These are phyloP conservation scores for Chrosomus eos DNA, from an alignment of 2,797 vertebrate genomes.

Conservation along the genomic window DNA sequence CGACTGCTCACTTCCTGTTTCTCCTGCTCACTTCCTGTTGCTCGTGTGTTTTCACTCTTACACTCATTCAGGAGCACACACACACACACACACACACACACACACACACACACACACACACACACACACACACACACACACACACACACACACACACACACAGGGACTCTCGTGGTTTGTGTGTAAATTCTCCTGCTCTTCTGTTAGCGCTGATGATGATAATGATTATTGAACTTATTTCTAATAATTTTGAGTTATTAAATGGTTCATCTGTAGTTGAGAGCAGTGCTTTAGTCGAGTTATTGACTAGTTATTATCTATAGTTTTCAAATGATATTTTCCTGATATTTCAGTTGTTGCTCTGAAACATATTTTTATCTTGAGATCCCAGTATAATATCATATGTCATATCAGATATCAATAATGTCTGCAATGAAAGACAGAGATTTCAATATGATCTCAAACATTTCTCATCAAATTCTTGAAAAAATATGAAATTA, in stretches of 20 bases:
- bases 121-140: conserved; percentile 19
- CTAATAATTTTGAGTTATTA: background rate
- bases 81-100: background rate
- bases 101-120: conserved; percentile 24
- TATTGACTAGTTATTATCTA: background rate
- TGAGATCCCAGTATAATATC: background rate
- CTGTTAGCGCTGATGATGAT: background rate
- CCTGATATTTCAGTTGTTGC: background rate
- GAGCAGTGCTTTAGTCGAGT: background rate
- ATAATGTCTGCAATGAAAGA: background rate
- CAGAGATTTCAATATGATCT: background rate
- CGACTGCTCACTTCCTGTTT: conserved; percentile 59
- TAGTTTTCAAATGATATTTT: too few species aligned
- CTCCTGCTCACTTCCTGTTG: conserved; percentile 62
- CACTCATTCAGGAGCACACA: conserved; percentile 15
- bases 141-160: conserved; percentile 19
- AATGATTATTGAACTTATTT: background rate
- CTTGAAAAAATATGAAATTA: background rate
- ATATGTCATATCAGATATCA: background rate
- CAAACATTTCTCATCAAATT: background rate
- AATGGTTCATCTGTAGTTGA: background rate
- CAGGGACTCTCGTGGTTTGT: background rate
- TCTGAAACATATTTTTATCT: background rate
- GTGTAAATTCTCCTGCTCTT: background rate
- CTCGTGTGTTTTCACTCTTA: conserved; percentile 42